Conservation (phyloP, 1,140 invertebrate species). For the Bombus polaris region DNA sequence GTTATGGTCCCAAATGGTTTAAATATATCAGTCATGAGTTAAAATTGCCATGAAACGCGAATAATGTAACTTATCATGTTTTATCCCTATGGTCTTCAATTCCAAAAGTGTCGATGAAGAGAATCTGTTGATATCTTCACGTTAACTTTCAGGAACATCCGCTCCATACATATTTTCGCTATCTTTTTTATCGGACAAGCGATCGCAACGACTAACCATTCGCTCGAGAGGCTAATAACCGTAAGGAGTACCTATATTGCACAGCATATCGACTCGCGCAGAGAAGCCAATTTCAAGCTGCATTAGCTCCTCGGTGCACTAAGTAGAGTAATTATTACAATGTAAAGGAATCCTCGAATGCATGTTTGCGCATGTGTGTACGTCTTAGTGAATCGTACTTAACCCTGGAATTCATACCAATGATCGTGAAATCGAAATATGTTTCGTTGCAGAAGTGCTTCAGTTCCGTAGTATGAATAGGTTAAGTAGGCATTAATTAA, state of each 20-base stretch:
- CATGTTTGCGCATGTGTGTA: neutral
- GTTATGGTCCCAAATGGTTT: too few relatives aligned
- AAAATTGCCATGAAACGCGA: too few relatives aligned
- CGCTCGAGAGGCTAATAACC: conserved; percentile 29
- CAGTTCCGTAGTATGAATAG: neutral
- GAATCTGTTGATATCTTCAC: neutral
- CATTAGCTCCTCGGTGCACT: conserved; percentile 1
- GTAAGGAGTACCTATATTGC: conserved; percentile 45
- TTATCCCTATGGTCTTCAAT: neutral
- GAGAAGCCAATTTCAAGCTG: conserved; percentile 27
- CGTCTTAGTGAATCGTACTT: neutral
- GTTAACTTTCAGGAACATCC: neutral
- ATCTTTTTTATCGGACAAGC: too few relatives aligned
- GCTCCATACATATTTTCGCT: neutral
- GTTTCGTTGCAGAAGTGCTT: neutral
- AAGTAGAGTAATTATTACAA: conserved; percentile 36
- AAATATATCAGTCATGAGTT: too few relatives aligned
- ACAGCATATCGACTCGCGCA: conserved; percentile 12
- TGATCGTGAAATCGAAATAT: neutral
- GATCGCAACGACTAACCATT: conserved; percentile 5
- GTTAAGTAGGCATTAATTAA: neutral
- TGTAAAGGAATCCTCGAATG: neutral
- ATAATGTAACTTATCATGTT: neutral
- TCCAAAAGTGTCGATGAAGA: neutral
- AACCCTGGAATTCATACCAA: neutral